Base-by-base conservation (phyloP, 2,113 vertebrate species). In the Catagonus wagneri region DNA sequence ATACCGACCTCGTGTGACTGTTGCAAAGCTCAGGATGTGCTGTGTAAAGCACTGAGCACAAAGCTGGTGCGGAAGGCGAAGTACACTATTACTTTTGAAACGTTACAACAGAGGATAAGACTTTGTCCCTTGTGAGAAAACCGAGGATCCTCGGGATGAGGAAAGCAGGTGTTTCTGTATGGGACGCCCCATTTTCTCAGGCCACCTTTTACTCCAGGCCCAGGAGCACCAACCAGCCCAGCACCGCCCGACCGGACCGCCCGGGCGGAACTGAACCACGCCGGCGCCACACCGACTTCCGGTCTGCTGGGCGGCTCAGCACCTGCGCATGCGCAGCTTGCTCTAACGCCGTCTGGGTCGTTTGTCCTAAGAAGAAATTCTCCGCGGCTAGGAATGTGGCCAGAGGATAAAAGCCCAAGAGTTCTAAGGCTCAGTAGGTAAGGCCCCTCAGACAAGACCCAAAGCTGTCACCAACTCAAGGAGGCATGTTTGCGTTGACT, bases 381-480 rank as follows among this genome's bases (percentile, higher is more conserved):
- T n/a, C 75, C 13, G 7, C 25, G 1, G 5, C 3, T 0, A 0
- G 11, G 5, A 0, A 4, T 0, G 3, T 3, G 36, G 23, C 7
- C 3, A 2, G 3, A 75, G 17, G 29, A 9, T 20, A 12, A 32
- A 61, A 7, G 5, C 27, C 52, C 2, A 50, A 32, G 52, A 19
- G 12, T 54, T 75, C 34, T 16, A 63, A 80, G 32, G 13, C 11
- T 22, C 27, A 0, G 39, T 75, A 3, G 2, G 44, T 44, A 54
- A 58, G 15, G 10, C 20, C 2, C 10, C 7, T 75, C 25, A 65
- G 65, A 75, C 11, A 61, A 0, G 52, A 50, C 54, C 10, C 52
- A 17, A 29, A 23, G 12, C 17, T 32, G 19, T 75, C 34, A 27
- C n/a, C 39, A 54, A 16, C 17, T 32, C 19, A 56, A 6, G 2